Evolutionary conservation across 2,797 vertebrate genomes (phyloP), one percentile per base, ranked within the genome.

Genomic region (Strix occidentalis): DNA sequence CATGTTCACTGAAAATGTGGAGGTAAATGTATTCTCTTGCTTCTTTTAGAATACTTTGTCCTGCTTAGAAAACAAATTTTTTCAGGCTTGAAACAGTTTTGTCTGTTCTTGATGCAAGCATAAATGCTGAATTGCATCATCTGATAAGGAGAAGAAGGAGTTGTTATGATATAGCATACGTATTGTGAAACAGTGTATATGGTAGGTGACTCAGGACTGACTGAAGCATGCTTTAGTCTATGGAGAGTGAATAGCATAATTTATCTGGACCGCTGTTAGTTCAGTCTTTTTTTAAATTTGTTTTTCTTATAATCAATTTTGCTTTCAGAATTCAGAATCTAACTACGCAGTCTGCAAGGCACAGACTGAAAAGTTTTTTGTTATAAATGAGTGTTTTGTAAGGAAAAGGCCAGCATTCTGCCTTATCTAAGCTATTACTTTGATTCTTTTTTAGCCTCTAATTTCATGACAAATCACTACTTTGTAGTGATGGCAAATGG

Each of bases 11-110:
- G 94, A 68, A 77, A 79, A 84, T 54, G 45, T 95, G 84, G 70
- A 95, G 92, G 95, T 96, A 96, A 96, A 87, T 70, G 2, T 54
- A 57, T 89, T 90, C 31, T 87, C 18, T 89, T 5, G 0, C 31
- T 91, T 83, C 51, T 87, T 90, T 82, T 76, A 43, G 23, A 70
- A 33, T 84, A 43, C 23, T 95, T 85, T 51, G 11, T 79, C 9
- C 39, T 80, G 39, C 78, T 92, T 69, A 72, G 39, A 65, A 70
- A 75, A 70, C 16, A 46, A 51, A 11, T 56, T 72, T 5, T 45
- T 89, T 76, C 11, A 31, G 13, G 21, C 48, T 87, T 9, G 2
- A 72, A 63, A 9, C 4, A 18, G 23, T 72, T 91, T 72, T 82
- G 9, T 80, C 50, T 75, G 28, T 41, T 88, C 20, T 51, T 71